Conservation (phyloP, 2,797 vertebrate genomes). For the Margarornis squamiger region DNA sequence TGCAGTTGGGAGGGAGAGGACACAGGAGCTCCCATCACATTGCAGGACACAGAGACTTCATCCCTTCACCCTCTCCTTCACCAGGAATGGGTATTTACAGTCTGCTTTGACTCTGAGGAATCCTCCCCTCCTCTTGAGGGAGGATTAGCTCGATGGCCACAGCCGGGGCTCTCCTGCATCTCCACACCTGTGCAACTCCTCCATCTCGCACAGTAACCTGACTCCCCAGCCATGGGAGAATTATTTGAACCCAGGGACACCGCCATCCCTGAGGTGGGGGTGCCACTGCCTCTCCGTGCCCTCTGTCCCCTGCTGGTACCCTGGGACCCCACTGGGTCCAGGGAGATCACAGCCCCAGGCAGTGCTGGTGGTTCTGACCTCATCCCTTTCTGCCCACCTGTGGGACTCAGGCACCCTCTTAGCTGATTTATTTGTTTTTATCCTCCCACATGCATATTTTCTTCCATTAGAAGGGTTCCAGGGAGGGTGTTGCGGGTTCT, state of each 20-base stretch:
- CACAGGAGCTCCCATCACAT: rapidly evolving
- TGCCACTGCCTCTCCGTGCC: background rate
- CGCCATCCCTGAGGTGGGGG: background rate
- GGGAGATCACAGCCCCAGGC: background rate
- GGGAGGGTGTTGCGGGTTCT: rapidly evolving
- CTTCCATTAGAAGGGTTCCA: background rate
- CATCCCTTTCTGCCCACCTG: no score
- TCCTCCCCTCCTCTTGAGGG: background rate
- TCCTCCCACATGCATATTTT: background rate
- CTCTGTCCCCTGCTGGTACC: background rate
- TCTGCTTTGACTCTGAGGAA: background rate
- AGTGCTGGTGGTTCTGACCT: background rate
- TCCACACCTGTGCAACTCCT: background rate
- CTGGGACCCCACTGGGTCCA: background rate
- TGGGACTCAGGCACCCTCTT: background rate
- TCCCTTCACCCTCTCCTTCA: background rate
- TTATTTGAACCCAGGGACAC: background rate
- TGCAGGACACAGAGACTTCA: background rate
- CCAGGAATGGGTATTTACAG: background rate
- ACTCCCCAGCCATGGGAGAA: background rate
- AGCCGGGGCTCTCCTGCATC: no score
- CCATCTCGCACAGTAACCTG: no score
- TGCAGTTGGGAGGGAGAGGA: background rate
- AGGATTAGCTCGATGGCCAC: background rate
- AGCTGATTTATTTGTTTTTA: background rate